Evolutionary conservation across 2,888 invertebrate species (phyloP), one percentile per base, ranked within the genome.

Genomic region (Anoplius nigerrimus): DNA sequence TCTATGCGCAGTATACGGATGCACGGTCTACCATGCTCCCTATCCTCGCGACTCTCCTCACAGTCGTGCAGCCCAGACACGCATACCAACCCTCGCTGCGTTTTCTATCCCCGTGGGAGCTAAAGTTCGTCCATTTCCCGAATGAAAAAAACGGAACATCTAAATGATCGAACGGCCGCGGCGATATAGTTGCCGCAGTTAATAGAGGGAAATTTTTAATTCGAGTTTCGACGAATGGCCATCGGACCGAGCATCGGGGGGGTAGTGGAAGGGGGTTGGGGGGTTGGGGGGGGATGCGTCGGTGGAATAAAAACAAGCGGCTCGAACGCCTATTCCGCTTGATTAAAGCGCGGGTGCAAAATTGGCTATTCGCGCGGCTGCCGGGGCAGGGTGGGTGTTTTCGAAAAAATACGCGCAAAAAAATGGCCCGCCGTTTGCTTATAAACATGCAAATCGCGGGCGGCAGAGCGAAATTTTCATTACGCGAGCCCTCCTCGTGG

Each of bases 361-460:
- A 82, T 82, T 80, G 80, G 73, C 81, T 77, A 80, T 82, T 80
- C 72, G 68, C 62, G 62, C 60, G 54, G 66, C n/a, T 64, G 58
- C 34, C 51, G 54, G 62, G 43, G 42, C 24, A 3, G 46, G 59
- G 22, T 27, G 59, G 62, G 62, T 66, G 68, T 73, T 73, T 73
- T 69, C 69, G 55, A 66, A 69, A 69, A 73, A 71, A 69, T 55
- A 68, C 67, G 54, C 61, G 45, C 52, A 53, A 71, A 65, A 68
- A 74, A 71, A 69, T 62, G 66, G 66, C 64, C 63, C 69, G 62
- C 70, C 78, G 77, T 79, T 81, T 78, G 79, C 79, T 81, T 81
- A 78, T 82, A 81, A 83, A 81, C 82, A 83, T 83, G 83, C 80
- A 82, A 82, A 83, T 83, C 80, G 76, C 64, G 68, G 61, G 55